Evolutionary conservation across 1,140 invertebrate species (phyloP).

Genomic region (Lasioglossum baleicum): DNA sequence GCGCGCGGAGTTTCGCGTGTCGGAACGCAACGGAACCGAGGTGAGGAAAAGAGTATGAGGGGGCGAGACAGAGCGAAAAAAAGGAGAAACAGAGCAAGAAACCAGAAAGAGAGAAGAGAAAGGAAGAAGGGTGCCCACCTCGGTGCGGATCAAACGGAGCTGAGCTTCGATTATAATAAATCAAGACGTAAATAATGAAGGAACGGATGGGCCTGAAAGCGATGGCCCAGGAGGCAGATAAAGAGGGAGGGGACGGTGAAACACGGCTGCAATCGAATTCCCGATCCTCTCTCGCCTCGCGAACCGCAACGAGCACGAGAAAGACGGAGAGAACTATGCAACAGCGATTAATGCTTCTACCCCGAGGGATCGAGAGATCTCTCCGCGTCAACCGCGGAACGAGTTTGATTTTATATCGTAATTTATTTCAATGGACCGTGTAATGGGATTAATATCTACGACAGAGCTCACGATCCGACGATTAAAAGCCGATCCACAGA

Average conservation of each 20-base stretch:
- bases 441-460: slow-evolving; percentile 53
- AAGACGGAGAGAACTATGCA: slow-evolving; percentile 36
- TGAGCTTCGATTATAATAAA: slow-evolving; percentile 79
- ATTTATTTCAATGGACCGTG: slow-evolving; percentile 49
- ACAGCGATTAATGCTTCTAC: slow-evolving; percentile 73
- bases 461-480: neutral
- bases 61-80: neutral
- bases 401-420: slow-evolving; percentile 57
- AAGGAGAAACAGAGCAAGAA: slow-evolving; percentile 1
- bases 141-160: slow-evolving; percentile 73
- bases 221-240: slow-evolving; percentile 11
- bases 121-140: slow-evolving; percentile 44
- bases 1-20: slow-evolving; percentile 1
- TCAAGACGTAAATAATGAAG: slow-evolving; percentile 79
- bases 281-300: slow-evolving; percentile 21
- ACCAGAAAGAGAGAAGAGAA: slow-evolving; percentile 16
- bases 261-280: slow-evolving; percentile 69
- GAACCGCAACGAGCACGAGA: slow-evolving; percentile 33
- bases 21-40: neutral
- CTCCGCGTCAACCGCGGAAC: slow-evolving; percentile 23
- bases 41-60: slow-evolving; percentile 29
- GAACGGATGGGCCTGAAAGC: slow-evolving; percentile 73
- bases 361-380: slow-evolving; percentile 57
- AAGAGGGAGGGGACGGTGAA: neutral
- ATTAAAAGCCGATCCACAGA: neutral